Percentiles rank a stretch among this genome's conserved stretches.
Conservation (phyloP, 1,140 invertebrate genomes). For the Asbolus verrucosus region DNA sequence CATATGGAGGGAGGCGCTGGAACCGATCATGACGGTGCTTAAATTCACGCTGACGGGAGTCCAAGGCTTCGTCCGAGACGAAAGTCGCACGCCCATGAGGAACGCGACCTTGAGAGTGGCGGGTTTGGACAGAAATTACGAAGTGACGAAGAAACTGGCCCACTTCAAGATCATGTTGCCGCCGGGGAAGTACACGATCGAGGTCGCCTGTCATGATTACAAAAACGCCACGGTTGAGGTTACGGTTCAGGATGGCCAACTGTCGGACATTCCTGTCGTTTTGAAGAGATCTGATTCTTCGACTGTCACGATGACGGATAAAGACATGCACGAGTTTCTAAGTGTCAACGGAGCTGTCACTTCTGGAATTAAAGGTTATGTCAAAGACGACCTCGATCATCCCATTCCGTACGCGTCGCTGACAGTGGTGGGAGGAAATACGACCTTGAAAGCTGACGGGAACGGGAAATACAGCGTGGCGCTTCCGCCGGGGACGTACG, state of each 20-base stretch:
- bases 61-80: slow-evolving; percentile 77
- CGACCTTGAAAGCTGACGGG: slow-evolving; percentile 66
- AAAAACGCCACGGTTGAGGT: slow-evolving; percentile 65
- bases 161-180: slow-evolving; percentile 78
- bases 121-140: slow-evolving; percentile 69
- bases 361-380: slow-evolving; percentile 65
- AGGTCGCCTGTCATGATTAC: slow-evolving; percentile 72
- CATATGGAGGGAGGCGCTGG: slow-evolving; percentile 81
- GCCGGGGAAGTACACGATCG: slow-evolving; percentile 72
- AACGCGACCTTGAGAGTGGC: slow-evolving; percentile 78
- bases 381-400: slow-evolving; percentile 70
- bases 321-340: slow-evolving; percentile 42
- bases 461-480: slow-evolving; percentile 72
- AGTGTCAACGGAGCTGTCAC: slow-evolving; percentile 41
- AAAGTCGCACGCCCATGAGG: slow-evolving; percentile 71
- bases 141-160: slow-evolving; percentile 75
- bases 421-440: slow-evolving; percentile 65
- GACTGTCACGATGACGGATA: neutral
- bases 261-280: slow-evolving; percentile 29
- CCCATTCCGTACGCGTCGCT: slow-evolving; percentile 71
- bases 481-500: slow-evolving; percentile 69
- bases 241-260: slow-evolving; percentile 58
- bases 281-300: slow-evolving; percentile 1
- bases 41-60: slow-evolving; percentile 73
- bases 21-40: slow-evolving; percentile 76